Evolutionary conservation across 2,113 vertebrate genomes (phyloP).

Genomic region (Grammomys surdaster): DNA sequence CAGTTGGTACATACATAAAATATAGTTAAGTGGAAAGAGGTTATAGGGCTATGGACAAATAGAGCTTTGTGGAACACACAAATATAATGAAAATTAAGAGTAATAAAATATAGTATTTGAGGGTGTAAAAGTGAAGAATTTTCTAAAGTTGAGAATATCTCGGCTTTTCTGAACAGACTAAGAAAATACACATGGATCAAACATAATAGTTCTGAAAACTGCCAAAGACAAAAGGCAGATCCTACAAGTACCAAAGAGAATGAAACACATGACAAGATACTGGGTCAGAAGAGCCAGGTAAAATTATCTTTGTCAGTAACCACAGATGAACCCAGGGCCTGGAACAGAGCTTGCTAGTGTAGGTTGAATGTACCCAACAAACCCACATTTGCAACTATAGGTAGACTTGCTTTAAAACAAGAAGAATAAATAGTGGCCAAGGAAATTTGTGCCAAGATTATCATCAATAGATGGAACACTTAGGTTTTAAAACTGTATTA

Average conservation of each 20-base stretch:
- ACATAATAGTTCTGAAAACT: neutral
- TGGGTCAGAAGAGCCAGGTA: neutral
- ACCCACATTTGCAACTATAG: neutral
- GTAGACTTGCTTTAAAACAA: neutral
- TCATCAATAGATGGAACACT: neutral
- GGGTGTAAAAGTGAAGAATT: slow-evolving; percentile 7
- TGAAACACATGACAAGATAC: neutral
- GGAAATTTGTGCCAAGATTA: neutral
- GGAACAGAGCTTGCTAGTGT: neutral
- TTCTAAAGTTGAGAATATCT: neutral
- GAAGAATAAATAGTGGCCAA: neutral
- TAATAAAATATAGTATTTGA: neutral
- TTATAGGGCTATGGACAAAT: neutral
- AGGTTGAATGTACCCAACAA: neutral
- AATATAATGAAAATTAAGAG: neutral
- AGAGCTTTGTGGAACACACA: neutral
- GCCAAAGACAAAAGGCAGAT: neutral
- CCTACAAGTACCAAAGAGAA: neutral
- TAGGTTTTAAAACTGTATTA: neutral
- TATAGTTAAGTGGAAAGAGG: neutral
- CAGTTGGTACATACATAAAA: neutral
- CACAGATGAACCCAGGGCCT: neutral
- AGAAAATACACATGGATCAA: neutral
- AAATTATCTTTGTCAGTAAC: neutral
- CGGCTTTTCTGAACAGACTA: neutral